Conservation (phyloP, 2,888 invertebrate genomes). For the Peribatodes rhomboidaria region DNA sequence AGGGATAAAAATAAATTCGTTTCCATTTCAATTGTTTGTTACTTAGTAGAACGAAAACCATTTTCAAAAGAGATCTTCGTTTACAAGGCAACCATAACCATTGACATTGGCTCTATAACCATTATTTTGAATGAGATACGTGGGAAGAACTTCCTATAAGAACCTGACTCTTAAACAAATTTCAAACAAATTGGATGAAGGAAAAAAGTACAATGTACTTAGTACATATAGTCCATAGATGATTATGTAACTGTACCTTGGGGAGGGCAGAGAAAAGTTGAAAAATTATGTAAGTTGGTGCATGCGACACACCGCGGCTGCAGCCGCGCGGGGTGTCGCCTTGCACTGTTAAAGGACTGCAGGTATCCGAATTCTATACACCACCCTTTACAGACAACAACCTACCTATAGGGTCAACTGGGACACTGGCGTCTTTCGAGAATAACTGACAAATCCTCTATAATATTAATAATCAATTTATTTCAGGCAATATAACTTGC, state of each 20-base stretch:
- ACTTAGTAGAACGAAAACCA: too few relatives aligned
- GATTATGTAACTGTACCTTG: constrained; percentile 1
- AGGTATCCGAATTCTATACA: neutral
- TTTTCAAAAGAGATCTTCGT: too few relatives aligned
- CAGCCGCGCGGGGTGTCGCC: constrained; percentile 2
- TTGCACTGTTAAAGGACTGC: constrained; percentile 15
- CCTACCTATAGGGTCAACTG: too few relatives aligned
- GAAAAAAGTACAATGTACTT: neutral
- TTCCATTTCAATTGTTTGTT: too few relatives aligned
- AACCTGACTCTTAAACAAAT: neutral
- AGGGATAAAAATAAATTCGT: neutral
- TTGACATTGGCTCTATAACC: too few relatives aligned
- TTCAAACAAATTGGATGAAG: neutral
- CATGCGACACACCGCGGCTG: constrained; percentile 24
- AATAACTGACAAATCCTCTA: too few relatives aligned
- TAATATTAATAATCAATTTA: too few relatives aligned
- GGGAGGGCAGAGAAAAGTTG: constrained; percentile 3
- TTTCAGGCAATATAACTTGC: too few relatives aligned
- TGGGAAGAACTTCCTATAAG: neutral
- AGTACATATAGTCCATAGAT: neutral
- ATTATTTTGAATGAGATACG: too few relatives aligned
- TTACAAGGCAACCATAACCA: too few relatives aligned
- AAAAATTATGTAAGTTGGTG: constrained; percentile 28
- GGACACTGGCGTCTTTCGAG: too few relatives aligned
- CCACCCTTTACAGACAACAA: too few relatives aligned